Evolutionary conservation across 2,888 invertebrate species (phyloP), one percentile per base, ranked within the genome.

Genomic region (Agrochola macilenta): DNA sequence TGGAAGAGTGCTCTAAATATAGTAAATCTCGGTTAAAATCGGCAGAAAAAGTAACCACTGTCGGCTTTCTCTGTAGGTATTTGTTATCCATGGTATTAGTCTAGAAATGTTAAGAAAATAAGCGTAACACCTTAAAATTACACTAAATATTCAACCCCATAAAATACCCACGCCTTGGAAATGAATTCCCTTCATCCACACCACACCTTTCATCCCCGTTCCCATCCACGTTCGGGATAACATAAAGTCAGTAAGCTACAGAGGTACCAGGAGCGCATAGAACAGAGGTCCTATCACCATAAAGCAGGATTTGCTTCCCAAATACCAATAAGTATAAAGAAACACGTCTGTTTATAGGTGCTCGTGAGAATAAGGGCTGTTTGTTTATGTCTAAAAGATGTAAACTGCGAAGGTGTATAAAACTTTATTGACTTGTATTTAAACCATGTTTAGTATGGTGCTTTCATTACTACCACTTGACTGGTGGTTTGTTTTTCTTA

Each of bases 231-330:
- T 20, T 58, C 63, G 52, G 63, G 70, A 69, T 63, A 69, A 79
- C 74, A 71, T 84, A 86, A 86, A 86, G 76, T 74, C 74, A 64
- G 63, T 81, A 79, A 87, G 78, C 84, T 70, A 57, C n/a, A 14
- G 35, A 73, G 72, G 88, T 89, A 88, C 86, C 73, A 89, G 88
- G 89, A 54, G 17, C 73, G 57, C 87, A 88, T 84, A 82, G 52
- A 49, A 61, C 30, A 0, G 52, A 87, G 73, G 83, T 74, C 83
- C 86, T 89, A 88, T 88, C 88, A 88, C 73, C 86, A 85, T 88
- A 88, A 88, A 88, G 54, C 82, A 86, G 89, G 89, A 85, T 88
- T 88, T 83, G 85, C 73, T 86, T 65, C 60, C 39, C 61, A 60
- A 81, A 81, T 64, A 63, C 35, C 79, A 70, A 71, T 82, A 65